Evolutionary conservation across 2,797 vertebrate species (phyloP), one percentile per base, ranked within the genome.

Genomic region (Megaceryle alcyon): DNA sequence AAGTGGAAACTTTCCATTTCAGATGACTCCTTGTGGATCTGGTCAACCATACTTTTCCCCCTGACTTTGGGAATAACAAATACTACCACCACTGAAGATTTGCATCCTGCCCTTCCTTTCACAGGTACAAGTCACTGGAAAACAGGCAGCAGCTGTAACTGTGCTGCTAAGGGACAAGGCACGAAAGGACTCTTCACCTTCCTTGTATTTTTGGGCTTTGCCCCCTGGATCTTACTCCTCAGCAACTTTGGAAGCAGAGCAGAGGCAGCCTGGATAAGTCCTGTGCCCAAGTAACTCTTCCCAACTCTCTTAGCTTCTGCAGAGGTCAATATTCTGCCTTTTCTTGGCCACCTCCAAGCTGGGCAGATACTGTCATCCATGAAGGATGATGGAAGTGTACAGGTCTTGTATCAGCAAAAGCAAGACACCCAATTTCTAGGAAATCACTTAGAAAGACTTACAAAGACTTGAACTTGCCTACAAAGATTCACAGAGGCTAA

Each of bases 351-450:
- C 10, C 6, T 49, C 51, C 60, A 53, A 44, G 65, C 20, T 72
- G 59, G 57, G 23, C 87, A 76, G 19, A 44, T 21, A 22, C 22
- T 10, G 19, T 15, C 59, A 80, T 35, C 56, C 12, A 21, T 0
- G 0, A 0, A 6, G 68, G 80, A 84, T 22, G 63, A 26, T 86
- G 54, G 54, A 79, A 73, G 16, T 1, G 2, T 5, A 8, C 0
- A 13, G 9, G 19, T 33, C 49, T 71, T 17, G 16, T 6, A 37
- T 0, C 4, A 76, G 8, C n/a, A 73, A 65, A 87, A 60, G 7
- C 10, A 51, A 87, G 39, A 85, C 4, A 7, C 23, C 48, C 8
- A 5, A 22, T 53, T 75, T 57, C 72, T 76, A 49, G 28, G 39
- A 48, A 72, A 82, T 44, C 29, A 17, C 19, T 85, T 37, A 14